A percentile compares a stretch with the other conserved stretches of the same genome.
These are phyloP conservation scores for Tachina fera DNA, from an alignment of 2,888 invertebrate genomes.

Conservation along the genomic window DNA sequence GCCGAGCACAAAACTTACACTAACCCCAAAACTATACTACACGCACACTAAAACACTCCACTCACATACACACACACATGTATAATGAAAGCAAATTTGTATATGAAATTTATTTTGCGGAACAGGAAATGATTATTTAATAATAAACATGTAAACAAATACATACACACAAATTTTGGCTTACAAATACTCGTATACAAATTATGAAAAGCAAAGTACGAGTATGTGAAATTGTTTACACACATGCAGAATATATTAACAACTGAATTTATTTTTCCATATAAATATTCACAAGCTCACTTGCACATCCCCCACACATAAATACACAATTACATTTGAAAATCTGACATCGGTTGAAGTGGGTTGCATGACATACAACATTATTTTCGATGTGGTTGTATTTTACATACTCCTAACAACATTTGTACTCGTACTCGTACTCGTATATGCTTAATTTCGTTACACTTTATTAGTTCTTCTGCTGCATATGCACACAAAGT, in stretches of 20 bases:
- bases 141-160: slow-evolving; percentile 56
- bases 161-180: not conserved
- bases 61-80: not conserved
- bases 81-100: slow-evolving; percentile 28
- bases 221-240: slow-evolving; percentile 3
- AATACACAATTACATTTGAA: slow-evolving; percentile 29
- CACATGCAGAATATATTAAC: slow-evolving; percentile 5
- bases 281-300: not conserved
- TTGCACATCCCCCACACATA: not conserved
- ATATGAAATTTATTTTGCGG: slow-evolving; percentile 52
- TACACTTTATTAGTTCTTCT: slow-evolving; percentile 29
- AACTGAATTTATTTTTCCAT: not conserved
- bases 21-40: not conserved
- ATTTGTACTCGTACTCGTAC: not conserved
- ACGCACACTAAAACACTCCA: not conserved
- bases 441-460: slow-evolving; percentile 22
- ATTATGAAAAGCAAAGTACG: not conserved
- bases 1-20: slow-evolving; percentile 16
- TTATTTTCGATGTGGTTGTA: not conserved
- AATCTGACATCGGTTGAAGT: not conserved
- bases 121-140: slow-evolving; percentile 67
- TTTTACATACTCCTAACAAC: not conserved
- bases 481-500: not conserved
- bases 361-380: slow-evolving; percentile 9
- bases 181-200: not conserved